A percentile compares a stretch with the other conserved stretches of the same genome.
Conservation (phyloP, 2,113 vertebrate genomes). For the Orycteropus afer region DNA sequence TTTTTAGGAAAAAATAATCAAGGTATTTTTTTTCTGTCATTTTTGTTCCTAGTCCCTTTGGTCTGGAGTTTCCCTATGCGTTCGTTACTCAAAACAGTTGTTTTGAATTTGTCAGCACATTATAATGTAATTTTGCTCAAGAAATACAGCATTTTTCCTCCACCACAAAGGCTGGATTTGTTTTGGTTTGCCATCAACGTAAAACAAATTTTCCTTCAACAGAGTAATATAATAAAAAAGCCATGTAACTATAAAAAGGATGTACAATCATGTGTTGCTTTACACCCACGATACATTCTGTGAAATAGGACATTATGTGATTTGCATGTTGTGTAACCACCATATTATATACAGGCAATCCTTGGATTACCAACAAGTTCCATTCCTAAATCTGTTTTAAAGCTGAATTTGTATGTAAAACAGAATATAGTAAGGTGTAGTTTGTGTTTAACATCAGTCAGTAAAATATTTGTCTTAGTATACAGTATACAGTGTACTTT, state of each 20-base stretch:
- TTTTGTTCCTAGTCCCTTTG: constrained; percentile 38
- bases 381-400: neutral
- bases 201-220: constrained; percentile 45
- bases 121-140: constrained; percentile 53
- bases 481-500: too few relatives aligned
- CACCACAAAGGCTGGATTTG: constrained; percentile 23
- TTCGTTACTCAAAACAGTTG: constrained; percentile 27
- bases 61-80: constrained; percentile 26
- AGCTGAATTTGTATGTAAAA: neutral
- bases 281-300: neutral
- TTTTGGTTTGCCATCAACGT: constrained; percentile 46
- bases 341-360: neutral
- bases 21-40: constrained; percentile 49
- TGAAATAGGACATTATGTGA: neutral
- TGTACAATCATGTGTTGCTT: neutral
- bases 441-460: neutral
- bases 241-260: constrained; percentile 7
- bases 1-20: constrained; percentile 35
- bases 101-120: constrained; percentile 59
- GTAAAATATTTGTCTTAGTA: too few relatives aligned
- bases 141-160: neutral
- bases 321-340: neutral
- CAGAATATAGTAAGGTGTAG: neutral
- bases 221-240: constrained; percentile 13
- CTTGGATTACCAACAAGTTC: neutral